A percentile compares a stretch with the other conserved stretches of the same genome.
Evolutionary conservation across 2,113 vertebrate genomes (phyloP).

Genomic region (Phalacrocorax pelagicus): DNA sequence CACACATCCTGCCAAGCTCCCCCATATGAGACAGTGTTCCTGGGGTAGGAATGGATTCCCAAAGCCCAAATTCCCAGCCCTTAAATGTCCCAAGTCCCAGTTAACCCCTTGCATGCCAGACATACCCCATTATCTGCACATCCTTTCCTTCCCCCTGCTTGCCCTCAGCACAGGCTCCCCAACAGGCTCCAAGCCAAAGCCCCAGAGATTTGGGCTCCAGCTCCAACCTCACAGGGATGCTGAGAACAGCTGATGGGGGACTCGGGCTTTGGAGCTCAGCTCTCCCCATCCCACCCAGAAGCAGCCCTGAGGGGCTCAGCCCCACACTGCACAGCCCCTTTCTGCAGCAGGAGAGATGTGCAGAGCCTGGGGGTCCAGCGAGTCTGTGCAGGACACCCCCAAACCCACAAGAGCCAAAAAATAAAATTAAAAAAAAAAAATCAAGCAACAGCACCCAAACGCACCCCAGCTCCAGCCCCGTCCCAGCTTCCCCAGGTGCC

Average conservation of each 20-base stretch:
- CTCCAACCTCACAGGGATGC: rapidly evolving
- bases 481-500: rapidly evolving
- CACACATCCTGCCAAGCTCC: neutral
- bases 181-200: neutral
- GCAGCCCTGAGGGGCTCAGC: neutral
- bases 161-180: rapidly evolving
- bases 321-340: neutral
- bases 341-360: neutral
- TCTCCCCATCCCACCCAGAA: neutral
- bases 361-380: neutral
- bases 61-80: neutral
- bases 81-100: neutral
- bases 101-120: neutral
- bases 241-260: neutral
- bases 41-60: neutral
- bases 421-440: neutral
- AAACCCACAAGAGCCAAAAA: neutral
- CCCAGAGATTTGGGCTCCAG: neutral
- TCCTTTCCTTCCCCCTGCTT: neutral
- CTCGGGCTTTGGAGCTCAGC: neutral
- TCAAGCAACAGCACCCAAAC: neutral
- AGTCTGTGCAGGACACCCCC: neutral
- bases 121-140: rapidly evolving
- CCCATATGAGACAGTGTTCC: neutral
- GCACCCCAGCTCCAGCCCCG: neutral